Evolutionary conservation across 1,140 invertebrate genomes (phyloP).

Genomic region (Danaus melanippus): DNA sequence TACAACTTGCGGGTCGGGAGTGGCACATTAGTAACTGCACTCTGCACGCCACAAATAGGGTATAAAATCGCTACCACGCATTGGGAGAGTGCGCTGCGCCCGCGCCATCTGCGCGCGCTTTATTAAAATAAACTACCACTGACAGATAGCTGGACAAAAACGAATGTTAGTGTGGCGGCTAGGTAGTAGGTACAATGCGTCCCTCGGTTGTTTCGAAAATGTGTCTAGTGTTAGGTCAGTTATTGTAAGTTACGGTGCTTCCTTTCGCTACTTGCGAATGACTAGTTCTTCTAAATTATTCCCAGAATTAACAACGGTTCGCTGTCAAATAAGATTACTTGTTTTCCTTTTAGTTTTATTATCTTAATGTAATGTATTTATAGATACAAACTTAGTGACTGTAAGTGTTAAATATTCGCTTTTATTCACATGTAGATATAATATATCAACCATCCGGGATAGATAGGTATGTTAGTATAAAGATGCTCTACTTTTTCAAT

Average conservation of each 20-base stretch:
- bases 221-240: conserved; percentile 62
- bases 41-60: conserved; percentile 39
- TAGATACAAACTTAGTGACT: too few relatives aligned
- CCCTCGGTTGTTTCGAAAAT: conserved; percentile 39
- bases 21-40: conserved; percentile 36
- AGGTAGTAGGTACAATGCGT: conserved; percentile 52
- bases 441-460: too few relatives aligned
- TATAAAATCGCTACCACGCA: conserved; percentile 30
- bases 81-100: conserved; percentile 37
- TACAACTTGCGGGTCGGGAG: conserved; percentile 47
- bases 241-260: conserved; percentile 38
- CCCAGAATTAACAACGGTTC: too few relatives aligned
- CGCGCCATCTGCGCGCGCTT: conserved; percentile 60
- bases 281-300: conserved; percentile 22
- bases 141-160: conserved; percentile 49
- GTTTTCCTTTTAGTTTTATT: too few relatives aligned
- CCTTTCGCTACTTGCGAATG: conserved; percentile 42
- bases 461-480: too few relatives aligned
- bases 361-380: too few relatives aligned
- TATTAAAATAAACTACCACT: conserved; percentile 64
- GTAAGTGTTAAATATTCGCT: too few relatives aligned
- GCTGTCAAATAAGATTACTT: too few relatives aligned
- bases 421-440: too few relatives aligned
- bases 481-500: too few relatives aligned
- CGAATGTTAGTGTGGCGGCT: conserved; percentile 21